Evolutionary conservation across 2,888 invertebrate genomes (phyloP).

Genomic region (Sclerodermus sp.): DNA sequence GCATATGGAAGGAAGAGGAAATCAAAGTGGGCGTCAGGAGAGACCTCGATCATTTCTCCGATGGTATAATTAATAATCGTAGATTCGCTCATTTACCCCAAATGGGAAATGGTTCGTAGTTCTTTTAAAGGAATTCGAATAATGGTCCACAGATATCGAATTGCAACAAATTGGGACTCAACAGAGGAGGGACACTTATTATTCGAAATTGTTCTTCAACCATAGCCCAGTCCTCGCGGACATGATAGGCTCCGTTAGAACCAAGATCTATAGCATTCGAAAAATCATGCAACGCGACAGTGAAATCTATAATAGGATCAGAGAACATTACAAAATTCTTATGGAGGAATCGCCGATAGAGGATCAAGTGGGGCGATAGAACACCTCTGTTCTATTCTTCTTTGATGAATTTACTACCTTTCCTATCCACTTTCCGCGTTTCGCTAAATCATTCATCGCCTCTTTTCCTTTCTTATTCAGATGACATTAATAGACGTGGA

Average conservation of each 20-base stretch:
- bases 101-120: no score
- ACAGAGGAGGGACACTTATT: constrained; percentile 49
- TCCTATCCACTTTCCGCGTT: background rate
- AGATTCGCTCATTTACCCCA: no score
- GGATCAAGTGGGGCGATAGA: constrained; percentile 48
- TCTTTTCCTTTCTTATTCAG: constrained; percentile 31
- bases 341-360: constrained; percentile 39
- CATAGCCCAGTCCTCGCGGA: constrained; percentile 52
- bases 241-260: constrained; percentile 55
- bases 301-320: constrained; percentile 45
- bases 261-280: constrained; percentile 58
- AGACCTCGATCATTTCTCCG: constrained; percentile 46
- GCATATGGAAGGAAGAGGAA: constrained; percentile 57
- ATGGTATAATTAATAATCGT: constrained; percentile 32
- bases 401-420: no score
- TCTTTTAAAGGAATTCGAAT: no score
- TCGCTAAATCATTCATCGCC: background rate
- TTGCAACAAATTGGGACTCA: constrained; percentile 55
- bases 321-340: constrained; percentile 54
- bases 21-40: constrained; percentile 43
- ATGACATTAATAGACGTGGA: constrained; percentile 56
- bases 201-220: constrained; percentile 26
- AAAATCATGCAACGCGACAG: constrained; percentile 49
- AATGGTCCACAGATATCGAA: constrained; percentile 51
- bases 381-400: no score